A percentile compares a stretch with the other conserved stretches of the same genome.
Conservation (phyloP, 2,797 vertebrate species). For the Cryptoblepharus egeriae region DNA sequence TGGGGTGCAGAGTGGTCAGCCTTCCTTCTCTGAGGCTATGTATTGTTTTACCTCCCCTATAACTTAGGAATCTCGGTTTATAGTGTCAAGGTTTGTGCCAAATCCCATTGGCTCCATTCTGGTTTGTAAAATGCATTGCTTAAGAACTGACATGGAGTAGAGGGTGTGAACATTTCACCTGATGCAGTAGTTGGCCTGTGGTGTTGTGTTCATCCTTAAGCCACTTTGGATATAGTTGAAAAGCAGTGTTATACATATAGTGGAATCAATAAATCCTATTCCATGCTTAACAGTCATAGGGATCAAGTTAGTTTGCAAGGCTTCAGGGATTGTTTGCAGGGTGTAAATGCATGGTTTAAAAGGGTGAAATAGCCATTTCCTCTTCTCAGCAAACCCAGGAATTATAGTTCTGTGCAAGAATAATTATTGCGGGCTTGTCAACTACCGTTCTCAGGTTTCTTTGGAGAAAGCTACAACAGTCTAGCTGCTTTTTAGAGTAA, state of each 20-base stretch:
- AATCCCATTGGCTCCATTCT: not conserved
- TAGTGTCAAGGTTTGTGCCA: not conserved
- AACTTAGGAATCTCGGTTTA: too few relatives aligned
- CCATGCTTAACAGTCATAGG: too few relatives aligned
- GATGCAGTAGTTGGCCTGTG: not conserved
- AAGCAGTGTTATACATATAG: too few relatives aligned
- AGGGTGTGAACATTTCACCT: not conserved
- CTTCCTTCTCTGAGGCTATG: too few relatives aligned
- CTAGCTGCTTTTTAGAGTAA: too few relatives aligned
- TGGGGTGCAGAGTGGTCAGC: too few relatives aligned
- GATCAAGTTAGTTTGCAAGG: too few relatives aligned
- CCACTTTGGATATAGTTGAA: too few relatives aligned
- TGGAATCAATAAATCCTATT: too few relatives aligned
- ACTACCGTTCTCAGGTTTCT: not conserved
- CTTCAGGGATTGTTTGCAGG: too few relatives aligned
- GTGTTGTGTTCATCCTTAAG: not conserved
- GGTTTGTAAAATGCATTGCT: not conserved
- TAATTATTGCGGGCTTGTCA: too few relatives aligned
- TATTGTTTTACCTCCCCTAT: conserved; percentile 15
- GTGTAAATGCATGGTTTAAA: not conserved
- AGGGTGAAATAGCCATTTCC: not conserved
- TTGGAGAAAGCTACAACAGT: not conserved
- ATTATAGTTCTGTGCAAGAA: not conserved
- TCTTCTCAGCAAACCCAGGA: not conserved
- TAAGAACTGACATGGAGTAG: not conserved